Base-by-base conservation (phyloP, 2,113 vertebrate species). In the Rhabdomys dilectus region DNA sequence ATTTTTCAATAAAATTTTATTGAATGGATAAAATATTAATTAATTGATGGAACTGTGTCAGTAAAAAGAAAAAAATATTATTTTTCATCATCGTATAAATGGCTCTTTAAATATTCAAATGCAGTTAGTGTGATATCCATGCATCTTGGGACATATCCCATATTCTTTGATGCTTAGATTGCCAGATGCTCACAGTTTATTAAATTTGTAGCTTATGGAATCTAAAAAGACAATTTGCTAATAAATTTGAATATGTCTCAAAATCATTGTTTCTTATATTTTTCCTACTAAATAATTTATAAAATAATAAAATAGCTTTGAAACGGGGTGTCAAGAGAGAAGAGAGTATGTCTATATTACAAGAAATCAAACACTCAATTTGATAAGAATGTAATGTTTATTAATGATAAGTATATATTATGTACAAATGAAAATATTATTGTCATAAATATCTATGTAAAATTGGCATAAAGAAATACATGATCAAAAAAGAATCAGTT, bases 101-200 rank as follows among this genome's bases (percentile, higher is more conserved):
- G 68, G 1, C 5, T 68, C 26, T 75, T 96, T 93, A 94, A 97
- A 85, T 94, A 96, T 93, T 94, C 39, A 95, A 88, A 89, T 89
- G 21, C 7, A 73, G 64, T 76, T 64, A 95, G 60, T 92, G 21
- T 94, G 31, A 3, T 64, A 19, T 87, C 93, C 90, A 75, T 89
- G 77, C 68, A 89, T 91, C 93, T 96, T 56, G 91, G n/a, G 21
- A 86, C 29, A 87, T 88, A 8, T 68, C 90, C 42, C 77, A 31
- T 9, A 91, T 94, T 17, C 31, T 48, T 90, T 96, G 93, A 88
- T 95, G 86, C 45, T 80, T 89, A 51, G 36, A 73, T 95, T 94
- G 68, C 93, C 89, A 97, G 88, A 94, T 88, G 42, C n/a, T 94
- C n/a, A n/a, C n/a, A n/a, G n/a, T n/a, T 96, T 96, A 97, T 96